Evolutionary conservation across 2,888 invertebrate species (phyloP), one percentile per base, ranked within the genome.

Genomic region (Agrilus cyanescens): DNA sequence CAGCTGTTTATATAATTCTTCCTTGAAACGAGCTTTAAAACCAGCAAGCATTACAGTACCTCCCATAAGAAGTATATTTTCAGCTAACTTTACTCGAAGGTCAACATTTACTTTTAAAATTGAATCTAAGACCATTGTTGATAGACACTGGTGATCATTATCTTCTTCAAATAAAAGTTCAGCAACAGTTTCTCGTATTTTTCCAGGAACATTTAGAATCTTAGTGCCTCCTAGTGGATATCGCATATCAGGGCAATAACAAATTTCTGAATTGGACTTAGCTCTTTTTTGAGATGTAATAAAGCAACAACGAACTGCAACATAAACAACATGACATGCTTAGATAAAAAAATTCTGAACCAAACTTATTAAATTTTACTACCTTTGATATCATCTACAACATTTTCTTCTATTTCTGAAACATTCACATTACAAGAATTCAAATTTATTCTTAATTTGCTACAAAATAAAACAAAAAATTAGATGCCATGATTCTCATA

Each of bases 91-190:
- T 41, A 75, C 74, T 12, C 94, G 75, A 46, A 82, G 76, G 70
- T 96, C 94, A 16, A 90, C 72, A 1, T 91, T 86, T 53, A 89
- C 85, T 76, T 83, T 76, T 35, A 82, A 58, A 45, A 94, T 78
- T 40, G 88, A 75, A 65, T 93, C 85, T 45, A 96, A 68, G 53
- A 96, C 78, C 67, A 91, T 79, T 50, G 89, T 86, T 0, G 88
- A 78, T 47, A 96, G 66, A 41, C 90, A 83, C 43, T 85, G 73
- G 52, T 82, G 79, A 54, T 90, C 89, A 63, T 78, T 80, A 68
- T 89, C 91, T 53, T 82, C 76, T 56, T 83, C 80, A 71, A 94
- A 95, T 57, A 95, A 68, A 36, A 85, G 69, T 72, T 95, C 95
- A 55, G 81, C 85, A 1, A 83, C 80, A 16, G 78, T 76, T 68